Base-by-base conservation (phyloP, 1,140 invertebrate species). In the Idris sp. region DNA sequence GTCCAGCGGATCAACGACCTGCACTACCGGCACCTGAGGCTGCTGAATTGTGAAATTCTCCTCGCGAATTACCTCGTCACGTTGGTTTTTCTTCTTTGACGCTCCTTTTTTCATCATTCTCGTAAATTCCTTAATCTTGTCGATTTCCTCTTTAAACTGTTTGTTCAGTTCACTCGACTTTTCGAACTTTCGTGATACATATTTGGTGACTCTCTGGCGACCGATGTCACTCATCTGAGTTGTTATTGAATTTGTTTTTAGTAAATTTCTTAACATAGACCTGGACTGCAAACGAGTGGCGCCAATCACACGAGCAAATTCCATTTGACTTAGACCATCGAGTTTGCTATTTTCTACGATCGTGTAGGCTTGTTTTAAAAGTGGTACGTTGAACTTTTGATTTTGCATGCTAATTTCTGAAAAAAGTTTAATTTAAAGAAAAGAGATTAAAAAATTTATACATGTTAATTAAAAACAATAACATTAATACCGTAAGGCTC, bases 141-240 rank as follows among this genome's bases (percentile, higher is more conserved):
- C 71, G 31, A 87, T 83, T 75, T 88, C 87, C 16, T 74, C 56
- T 15, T 83, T 65, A 36, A 87, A 83, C 31, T 86, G 83, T 74
- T 85, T 81, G 22, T 67, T 87, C 15, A 85, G 69, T 18, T 73
- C 77, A 14, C 81, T 85, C 0, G 41, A 58, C 14, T 86, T 81
- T 43, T 86, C 85, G 22, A 79, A 87, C 49, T 78, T 84, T 28
- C 83, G 83, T 2, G 86, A 84, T 6, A 87, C 80, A 77, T 84
- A 88, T 79, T 84, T 86, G 25, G 82, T 83, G 26, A 86, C 81
- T 25, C 90, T 83, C 64, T 91, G 90, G 18, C 90, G 80, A 2
- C 90, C 90, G 6, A 87, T 79, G 61, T 91, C 90, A 40, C 87
- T 84, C 81, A 90, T 88, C 36, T 89, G 86, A 8, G 83, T 87